phyloP scores from a whole-genome alignment of 2,888 invertebrate species.

The Willowsia nigromaculata region DNA sequence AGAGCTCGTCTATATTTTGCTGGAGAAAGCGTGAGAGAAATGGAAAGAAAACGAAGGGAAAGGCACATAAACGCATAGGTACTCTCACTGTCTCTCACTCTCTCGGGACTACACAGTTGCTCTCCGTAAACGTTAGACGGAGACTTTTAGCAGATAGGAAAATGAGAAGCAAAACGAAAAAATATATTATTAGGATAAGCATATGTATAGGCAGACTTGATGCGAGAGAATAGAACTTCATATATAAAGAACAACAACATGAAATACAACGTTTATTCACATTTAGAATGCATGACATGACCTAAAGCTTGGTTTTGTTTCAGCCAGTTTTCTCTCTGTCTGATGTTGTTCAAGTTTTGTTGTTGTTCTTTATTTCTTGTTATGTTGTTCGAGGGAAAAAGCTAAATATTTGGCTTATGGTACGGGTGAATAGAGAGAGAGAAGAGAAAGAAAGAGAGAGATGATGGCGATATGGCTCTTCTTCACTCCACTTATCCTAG shows the following conservation, averaged over 20 bases:
- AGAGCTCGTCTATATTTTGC: conserved; percentile 8
- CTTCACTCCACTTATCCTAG: background rate
- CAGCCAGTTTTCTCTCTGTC: background rate
- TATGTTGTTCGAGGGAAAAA: background rate
- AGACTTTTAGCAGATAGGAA: background rate
- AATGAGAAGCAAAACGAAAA: background rate
- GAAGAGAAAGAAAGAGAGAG: background rate
- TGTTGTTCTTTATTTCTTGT: background rate
- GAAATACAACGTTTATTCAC: too few relatives aligned
- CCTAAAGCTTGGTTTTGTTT: conserved; percentile 4
- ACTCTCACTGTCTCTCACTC: background rate
- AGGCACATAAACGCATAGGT: background rate
- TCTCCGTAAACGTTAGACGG: background rate
- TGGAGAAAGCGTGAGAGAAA: background rate
- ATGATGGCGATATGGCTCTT: conserved; percentile 11
- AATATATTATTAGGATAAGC: background rate
- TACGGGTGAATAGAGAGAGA: background rate
- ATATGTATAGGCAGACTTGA: background rate
- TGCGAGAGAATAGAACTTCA: background rate
- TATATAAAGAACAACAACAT: background rate
- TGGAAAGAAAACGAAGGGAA: background rate
- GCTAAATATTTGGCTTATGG: background rate
- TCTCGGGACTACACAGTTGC: background rate
- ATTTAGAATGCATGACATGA: conserved; percentile 43
- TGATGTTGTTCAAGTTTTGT: background rate